Conservation (phyloP, 2,888 invertebrate genomes). For the Dolichomitus sp. region DNA sequence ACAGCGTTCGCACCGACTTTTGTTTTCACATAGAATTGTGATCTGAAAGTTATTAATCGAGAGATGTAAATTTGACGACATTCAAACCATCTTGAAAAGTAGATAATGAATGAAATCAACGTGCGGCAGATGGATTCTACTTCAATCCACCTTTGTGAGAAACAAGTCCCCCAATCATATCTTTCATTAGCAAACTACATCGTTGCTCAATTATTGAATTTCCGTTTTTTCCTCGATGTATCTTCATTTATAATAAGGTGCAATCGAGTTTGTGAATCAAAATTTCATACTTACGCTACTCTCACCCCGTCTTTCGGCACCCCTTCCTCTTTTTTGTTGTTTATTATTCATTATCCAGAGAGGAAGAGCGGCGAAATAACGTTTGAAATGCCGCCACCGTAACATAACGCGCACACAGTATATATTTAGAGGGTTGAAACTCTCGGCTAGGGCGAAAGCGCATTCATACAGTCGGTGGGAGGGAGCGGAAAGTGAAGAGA, state of each 20-base stretch:
- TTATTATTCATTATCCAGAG: conserved; percentile 47
- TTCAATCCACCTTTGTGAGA: background rate
- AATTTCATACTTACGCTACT: conserved; percentile 3
- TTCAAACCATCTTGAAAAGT: too few species aligned
- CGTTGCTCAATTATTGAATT: background rate
- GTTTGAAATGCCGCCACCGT: conserved; percentile 49
- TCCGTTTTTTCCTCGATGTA: too few species aligned
- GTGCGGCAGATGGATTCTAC: background rate
- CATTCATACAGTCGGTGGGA: conserved; percentile 8
- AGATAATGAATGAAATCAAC: background rate
- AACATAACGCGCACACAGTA: conserved; percentile 46
- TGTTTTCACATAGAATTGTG: too few species aligned
- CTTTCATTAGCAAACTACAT: background rate
- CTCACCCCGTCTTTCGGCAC: background rate
- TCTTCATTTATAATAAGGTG: background rate
- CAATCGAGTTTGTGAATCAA: background rate
- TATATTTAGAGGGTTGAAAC: conserved; percentile 54
- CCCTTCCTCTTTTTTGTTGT: background rate
- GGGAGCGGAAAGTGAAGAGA: conserved; percentile 14
- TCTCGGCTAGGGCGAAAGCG: conserved; percentile 51
- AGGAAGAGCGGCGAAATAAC: conserved; percentile 38
- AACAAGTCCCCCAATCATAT: background rate
- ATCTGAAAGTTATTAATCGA: too few species aligned
- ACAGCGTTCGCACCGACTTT: too few species aligned
- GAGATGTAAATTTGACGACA: too few species aligned